Conservation (phyloP, 2,113 vertebrate species). For the Regulus satrapa region DNA sequence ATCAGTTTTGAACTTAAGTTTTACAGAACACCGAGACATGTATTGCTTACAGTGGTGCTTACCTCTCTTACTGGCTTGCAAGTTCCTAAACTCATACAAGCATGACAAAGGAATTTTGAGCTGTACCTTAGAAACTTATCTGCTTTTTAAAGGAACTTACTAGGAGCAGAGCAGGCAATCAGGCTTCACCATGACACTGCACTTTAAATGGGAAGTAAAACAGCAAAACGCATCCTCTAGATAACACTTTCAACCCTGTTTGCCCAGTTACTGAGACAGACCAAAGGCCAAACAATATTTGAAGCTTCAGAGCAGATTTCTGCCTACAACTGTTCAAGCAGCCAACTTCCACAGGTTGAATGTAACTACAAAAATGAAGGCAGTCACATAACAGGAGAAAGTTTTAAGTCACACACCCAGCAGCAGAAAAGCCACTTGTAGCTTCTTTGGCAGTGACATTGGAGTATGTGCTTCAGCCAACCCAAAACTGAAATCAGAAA, state of each 20-base stretch:
- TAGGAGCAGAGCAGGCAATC: neutral
- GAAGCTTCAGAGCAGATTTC: conserved; percentile 13
- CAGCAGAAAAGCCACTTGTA: neutral
- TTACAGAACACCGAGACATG: neutral
- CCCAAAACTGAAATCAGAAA: neutral
- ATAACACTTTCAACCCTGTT: neutral
- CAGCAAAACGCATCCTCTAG: conserved; percentile 44
- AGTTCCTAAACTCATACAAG: neutral
- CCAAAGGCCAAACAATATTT: neutral
- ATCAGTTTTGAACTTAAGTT: neutral
- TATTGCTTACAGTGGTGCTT: neutral
- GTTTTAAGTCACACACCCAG: neutral
- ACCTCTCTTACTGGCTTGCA: neutral
- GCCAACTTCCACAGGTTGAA: neutral
- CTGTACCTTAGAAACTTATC: neutral
- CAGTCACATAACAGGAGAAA: neutral
- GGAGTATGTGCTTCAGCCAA: neutral
- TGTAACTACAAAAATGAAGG: neutral
- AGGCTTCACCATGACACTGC: conserved; percentile 37
- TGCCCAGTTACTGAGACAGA: neutral
- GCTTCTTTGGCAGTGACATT: neutral
- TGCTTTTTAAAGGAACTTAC: neutral
- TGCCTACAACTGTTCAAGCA: neutral
- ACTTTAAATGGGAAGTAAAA: conserved; percentile 36
- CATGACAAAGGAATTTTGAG: neutral